A percentile compares a stretch with the other conserved stretches of the same genome.
Conservation (phyloP, 2,113 vertebrate species). For the Orthonyx spaldingii region DNA sequence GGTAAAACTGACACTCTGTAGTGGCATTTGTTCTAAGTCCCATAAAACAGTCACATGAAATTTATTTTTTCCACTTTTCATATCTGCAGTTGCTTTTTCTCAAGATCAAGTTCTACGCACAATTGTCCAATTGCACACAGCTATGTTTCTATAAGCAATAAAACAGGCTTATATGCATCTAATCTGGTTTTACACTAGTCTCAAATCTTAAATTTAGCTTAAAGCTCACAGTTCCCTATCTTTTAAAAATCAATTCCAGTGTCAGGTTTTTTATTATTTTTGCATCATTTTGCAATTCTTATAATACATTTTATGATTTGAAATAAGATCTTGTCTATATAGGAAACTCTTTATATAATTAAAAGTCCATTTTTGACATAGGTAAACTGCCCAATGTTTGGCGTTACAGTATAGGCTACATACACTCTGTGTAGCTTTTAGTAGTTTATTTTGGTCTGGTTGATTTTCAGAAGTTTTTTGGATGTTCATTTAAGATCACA, state of each 20-base stretch:
- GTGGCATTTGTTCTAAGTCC: background rate
- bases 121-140: background rate
- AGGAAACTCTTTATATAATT: background rate
- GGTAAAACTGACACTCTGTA: background rate
- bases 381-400: background rate
- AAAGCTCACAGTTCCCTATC: background rate
- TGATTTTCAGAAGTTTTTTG: background rate
- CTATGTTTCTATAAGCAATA: background rate
- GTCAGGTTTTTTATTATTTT: background rate
- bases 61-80: background rate
- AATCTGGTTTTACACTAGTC: background rate
- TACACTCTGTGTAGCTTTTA: background rate
- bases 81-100: background rate
- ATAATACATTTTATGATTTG: background rate
- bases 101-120: background rate
- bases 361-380: background rate
- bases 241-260: background rate
- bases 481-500: background rate
- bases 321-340: background rate
- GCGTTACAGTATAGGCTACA: background rate
- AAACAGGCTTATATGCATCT: background rate
- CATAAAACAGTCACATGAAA: background rate
- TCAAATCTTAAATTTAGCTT: background rate
- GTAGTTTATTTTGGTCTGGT: background rate
- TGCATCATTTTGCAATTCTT: background rate